Evolutionary conservation across 2,888 invertebrate species (phyloP), one percentile per base, ranked within the genome.

Genomic region (Tipula helvola): DNA sequence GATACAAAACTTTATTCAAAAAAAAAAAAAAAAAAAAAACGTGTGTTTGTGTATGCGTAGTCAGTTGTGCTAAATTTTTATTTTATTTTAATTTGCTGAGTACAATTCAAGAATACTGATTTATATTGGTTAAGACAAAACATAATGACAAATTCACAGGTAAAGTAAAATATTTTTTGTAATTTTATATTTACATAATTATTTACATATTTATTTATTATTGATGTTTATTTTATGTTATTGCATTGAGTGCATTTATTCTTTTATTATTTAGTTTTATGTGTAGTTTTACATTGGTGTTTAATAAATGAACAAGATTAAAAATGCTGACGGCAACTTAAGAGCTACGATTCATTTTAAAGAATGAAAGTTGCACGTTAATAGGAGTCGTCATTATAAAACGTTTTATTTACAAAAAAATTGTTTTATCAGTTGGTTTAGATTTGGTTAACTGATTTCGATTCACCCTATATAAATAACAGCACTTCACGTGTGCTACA

Each of bases 61-160:
- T 57, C 2, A 16, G n/a, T 71, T 28, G 28, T 18, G 28, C 71
- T 2, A 10, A 28, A 3, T 12, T 28, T 16, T 71, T 28, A 71
- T 71, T 28, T 28, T 10, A 71, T 28, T 28, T 71, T 71, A 71
- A 28, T 71, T 18, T 71, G 18, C 71, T 71, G 71, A 28, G 71
- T 71, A 4, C 71, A 10, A 10, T 71, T 12, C 7, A 52, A 52
- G 52, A 71, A 10, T 28, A 71, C 28, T 28, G 10, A 18, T n/a
- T n/a, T n/a, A 71, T 28, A 3, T 71, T 71, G 57, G 4, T 71
- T 71, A 28, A 42, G 41, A 86, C 91, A 90, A 90, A 90, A 90
- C 91, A 91, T 90, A 90, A 94, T 94, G 93, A 93, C 93, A 90
- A 93, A 93, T 92, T 93, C 93, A 90, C 93, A 93, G 93, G 93